These are phyloP conservation scores for Glomeris maerens DNA, from an alignment of 1,140 invertebrate species.

Conservation along the genomic window DNA sequence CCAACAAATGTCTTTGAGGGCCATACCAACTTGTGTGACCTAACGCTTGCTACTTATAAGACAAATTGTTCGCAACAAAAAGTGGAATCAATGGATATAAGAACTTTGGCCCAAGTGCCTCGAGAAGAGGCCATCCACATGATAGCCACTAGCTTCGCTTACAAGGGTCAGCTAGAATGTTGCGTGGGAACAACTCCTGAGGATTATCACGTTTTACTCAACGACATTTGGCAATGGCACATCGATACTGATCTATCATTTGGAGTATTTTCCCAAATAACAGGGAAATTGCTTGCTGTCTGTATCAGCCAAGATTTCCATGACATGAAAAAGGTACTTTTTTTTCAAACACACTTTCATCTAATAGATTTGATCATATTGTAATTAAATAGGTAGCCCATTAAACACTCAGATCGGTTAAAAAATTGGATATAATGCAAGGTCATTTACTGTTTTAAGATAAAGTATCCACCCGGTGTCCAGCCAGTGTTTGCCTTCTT, in stretches of 20 bases:
- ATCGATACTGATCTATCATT: constrained; percentile 29
- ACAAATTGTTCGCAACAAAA: constrained; percentile 54
- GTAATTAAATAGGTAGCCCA: constrained; percentile 40
- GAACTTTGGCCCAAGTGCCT: neutral
- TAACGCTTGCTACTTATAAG: neutral
- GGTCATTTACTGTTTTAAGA: neutral
- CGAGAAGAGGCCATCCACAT: constrained; percentile 32
- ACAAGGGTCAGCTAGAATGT: constrained; percentile 65
- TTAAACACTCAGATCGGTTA: constrained; percentile 42
- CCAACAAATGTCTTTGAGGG: neutral
- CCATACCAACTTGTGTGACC: neutral
- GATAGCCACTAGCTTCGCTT: constrained; percentile 63
- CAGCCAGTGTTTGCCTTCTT: constrained; percentile 59
- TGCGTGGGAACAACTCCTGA: constrained; percentile 45
- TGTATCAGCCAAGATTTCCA: constrained; percentile 61
- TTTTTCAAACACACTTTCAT: neutral
- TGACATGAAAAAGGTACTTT: constrained; percentile 26
- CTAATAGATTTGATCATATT: no score
- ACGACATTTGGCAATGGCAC: constrained; percentile 47
- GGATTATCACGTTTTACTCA: constrained; percentile 52
- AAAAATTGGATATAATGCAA: constrained; percentile 36
- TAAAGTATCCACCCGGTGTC: no score
- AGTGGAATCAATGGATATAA: constrained; percentile 32
- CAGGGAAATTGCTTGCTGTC: constrained; percentile 40
- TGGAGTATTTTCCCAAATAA: constrained; percentile 52